Conservation (phyloP, 2,888 invertebrate genomes). For the Drosophila hamatofila region DNA sequence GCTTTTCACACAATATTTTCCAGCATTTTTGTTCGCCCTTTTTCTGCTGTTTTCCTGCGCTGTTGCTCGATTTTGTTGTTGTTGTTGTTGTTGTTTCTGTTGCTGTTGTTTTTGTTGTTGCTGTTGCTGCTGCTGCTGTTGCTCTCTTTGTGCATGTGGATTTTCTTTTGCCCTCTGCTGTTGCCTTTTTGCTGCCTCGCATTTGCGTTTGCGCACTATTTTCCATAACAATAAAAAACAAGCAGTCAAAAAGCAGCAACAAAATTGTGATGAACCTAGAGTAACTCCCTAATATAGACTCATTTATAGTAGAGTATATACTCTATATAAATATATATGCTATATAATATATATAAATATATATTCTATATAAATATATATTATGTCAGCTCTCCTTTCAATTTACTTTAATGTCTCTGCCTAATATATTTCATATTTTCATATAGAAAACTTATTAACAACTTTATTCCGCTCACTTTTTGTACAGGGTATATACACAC, state of each 20-base stretch:
- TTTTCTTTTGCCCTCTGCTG: conserved; percentile 50
- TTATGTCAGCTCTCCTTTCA: not conserved
- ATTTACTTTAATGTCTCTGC: not conserved
- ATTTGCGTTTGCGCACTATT: conserved; percentile 80
- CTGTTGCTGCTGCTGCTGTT: conserved; percentile 24
- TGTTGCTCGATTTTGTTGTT: conserved; percentile 19
- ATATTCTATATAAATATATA: not conserved
- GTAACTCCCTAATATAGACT: conserved; percentile 13
- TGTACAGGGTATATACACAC: conserved; percentile 26
- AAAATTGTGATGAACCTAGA: not conserved
- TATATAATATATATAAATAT: not conserved
- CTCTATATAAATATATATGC: not conserved
- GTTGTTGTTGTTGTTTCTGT: conserved; percentile 14
- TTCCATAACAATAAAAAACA: conserved; percentile 72
- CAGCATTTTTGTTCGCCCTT: conserved; percentile 65
- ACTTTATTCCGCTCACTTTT: not conserved
- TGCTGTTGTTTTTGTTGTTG: conserved; percentile 10
- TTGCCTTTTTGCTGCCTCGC: conserved; percentile 63
- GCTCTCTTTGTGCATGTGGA: conserved; percentile 37
- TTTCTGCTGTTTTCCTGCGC: conserved; percentile 52
- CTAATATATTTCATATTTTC: not conserved
- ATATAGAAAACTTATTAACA: not conserved
- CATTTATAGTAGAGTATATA: too few species aligned
- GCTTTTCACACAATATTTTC: conserved; percentile 79
- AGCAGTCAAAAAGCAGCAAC: conserved; percentile 13